phyloP scores from a whole-genome alignment of 2,113 vertebrate species.

The Percopsis transmontana region DNA sequence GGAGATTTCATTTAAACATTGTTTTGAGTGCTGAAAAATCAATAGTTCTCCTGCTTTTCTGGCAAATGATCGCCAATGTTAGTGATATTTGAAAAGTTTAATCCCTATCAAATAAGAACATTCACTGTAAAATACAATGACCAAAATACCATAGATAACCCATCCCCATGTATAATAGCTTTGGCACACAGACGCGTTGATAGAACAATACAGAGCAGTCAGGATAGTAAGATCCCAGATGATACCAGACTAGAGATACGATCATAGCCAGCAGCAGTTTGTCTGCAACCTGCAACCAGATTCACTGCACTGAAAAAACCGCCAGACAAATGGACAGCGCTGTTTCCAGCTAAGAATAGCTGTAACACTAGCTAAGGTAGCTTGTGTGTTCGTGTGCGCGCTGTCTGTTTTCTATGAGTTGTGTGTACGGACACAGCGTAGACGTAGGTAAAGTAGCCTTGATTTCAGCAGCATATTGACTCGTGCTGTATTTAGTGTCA shows the following conservation, averaged over 20 bases:
- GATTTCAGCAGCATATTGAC: constrained; percentile 18
- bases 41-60: constrained; percentile 44
- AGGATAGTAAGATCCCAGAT: constrained; percentile 3
- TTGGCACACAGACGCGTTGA: background rate
- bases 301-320: constrained; percentile 46
- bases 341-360: constrained; percentile 34
- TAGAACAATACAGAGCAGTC: background rate
- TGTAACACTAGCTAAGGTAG: background rate
- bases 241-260: constrained; percentile 1
- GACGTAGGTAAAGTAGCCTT: constrained; percentile 5
- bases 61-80: constrained; percentile 41
- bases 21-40: constrained; percentile 55
- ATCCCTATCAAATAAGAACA: constrained; percentile 9
- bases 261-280: constrained; percentile 23
- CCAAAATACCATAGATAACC: background rate
- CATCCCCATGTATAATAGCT: too few species aligned
- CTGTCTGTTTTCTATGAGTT: background rate
- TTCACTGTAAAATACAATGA: background rate
- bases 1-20: constrained; percentile 54
- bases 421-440: constrained; percentile 3
- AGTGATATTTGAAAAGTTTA: constrained; percentile 31
- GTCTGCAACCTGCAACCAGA: constrained; percentile 32
- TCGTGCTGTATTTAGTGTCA: background rate
- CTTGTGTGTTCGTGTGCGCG: constrained; percentile 14
- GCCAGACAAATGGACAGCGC: constrained; percentile 22